Evolutionary conservation across 2,888 invertebrate genomes (phyloP).

Genomic region (Hypolimnas misippus): DNA sequence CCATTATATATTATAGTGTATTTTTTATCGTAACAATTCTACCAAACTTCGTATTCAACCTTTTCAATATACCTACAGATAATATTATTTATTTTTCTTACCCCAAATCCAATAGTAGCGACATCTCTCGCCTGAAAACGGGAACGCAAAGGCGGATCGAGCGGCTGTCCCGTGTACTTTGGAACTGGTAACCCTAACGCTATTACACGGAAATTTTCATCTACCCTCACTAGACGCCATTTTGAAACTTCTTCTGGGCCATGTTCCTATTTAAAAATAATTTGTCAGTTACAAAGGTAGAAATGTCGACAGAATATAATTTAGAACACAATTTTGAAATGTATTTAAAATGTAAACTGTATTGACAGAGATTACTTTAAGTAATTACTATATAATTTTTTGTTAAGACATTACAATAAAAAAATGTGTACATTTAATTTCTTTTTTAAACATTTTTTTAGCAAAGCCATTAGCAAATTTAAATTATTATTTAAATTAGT

Average conservation of each 20-base stretch:
- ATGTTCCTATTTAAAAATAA: constrained; percentile 85
- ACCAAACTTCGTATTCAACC: too few species aligned
- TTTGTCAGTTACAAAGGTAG: neutral
- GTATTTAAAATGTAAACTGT: too few species aligned
- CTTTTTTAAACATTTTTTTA: neutral
- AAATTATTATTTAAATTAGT: neutral
- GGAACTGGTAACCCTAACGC: constrained; percentile 96
- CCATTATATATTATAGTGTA: too few species aligned
- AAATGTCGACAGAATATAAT: neutral
- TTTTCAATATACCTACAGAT: neutral
- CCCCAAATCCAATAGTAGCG: constrained; percentile 86
- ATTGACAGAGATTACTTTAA: too few species aligned
- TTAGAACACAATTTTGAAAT: neutral
- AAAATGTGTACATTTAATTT: too few species aligned
- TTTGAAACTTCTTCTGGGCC: constrained; percentile 89
- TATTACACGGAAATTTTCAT: constrained; percentile 96
- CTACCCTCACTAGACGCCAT: constrained; percentile 96
- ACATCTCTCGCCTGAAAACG: constrained; percentile 97
- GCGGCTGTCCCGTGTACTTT: constrained; percentile 94
- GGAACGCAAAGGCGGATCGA: constrained; percentile 97
- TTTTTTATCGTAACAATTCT: too few species aligned
- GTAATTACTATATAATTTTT: too few species aligned
- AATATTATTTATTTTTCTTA: constrained; percentile 57
- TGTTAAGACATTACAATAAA: too few species aligned
- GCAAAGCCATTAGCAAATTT: neutral